Evolutionary conservation across 2,888 invertebrate species (phyloP).

Genomic region (Spisula solida): DNA sequence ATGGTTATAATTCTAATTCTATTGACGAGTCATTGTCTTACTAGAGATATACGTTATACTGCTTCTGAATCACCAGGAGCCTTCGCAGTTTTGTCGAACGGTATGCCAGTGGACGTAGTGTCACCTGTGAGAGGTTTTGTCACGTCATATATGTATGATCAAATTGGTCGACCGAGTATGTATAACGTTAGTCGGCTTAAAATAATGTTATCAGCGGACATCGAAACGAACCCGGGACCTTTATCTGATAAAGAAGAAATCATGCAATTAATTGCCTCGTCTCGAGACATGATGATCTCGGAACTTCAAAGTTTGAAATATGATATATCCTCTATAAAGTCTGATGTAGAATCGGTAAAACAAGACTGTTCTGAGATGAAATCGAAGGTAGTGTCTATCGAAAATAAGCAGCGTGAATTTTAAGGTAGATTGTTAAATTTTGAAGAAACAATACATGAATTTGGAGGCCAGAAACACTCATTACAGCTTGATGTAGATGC

Average conservation of each 20-base stretch:
- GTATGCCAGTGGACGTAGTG: not conserved
- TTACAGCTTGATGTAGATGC: too few species aligned
- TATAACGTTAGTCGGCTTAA: not conserved
- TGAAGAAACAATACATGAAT: not conserved
- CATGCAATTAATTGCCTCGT: not conserved
- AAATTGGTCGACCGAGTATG: too few species aligned
- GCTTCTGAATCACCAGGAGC: not conserved
- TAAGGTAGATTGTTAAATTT: not conserved
- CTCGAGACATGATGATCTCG: not conserved
- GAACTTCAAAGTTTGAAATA: not conserved
- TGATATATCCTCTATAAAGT: not conserved
- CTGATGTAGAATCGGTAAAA: not conserved
- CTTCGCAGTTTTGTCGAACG: not conserved
- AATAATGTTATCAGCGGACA: not conserved
- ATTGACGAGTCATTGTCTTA: not conserved
- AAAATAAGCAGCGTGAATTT: not conserved
- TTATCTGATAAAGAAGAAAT: not conserved
- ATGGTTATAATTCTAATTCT: not conserved
- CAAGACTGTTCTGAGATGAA: not conserved
- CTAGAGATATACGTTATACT: not conserved
- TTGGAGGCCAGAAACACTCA: too few species aligned
- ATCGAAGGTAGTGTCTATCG: not conserved
- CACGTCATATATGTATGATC: too few species aligned
- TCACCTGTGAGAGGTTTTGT: not conserved
- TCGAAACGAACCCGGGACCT: not conserved